These are phyloP conservation scores for Arothron firmamentum DNA, from an alignment of 2,113 vertebrate species.

Conservation along the genomic window DNA sequence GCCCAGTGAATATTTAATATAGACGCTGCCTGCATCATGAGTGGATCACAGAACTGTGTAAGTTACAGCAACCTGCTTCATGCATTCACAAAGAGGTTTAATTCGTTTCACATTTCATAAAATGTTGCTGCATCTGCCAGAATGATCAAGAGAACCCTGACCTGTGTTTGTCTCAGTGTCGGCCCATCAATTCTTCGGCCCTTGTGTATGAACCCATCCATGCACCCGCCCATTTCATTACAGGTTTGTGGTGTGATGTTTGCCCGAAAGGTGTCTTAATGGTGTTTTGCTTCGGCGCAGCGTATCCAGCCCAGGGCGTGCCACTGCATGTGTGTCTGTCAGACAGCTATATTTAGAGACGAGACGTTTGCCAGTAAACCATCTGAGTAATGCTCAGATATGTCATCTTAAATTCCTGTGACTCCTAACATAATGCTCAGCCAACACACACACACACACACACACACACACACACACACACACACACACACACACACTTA, in stretches of 20 bases:
- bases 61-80: too few species aligned
- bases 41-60: too few species aligned
- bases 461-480: neutral
- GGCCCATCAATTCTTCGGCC: neutral
- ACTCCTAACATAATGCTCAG: constrained; percentile 9
- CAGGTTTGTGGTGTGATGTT: constrained; percentile 18
- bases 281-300: constrained; percentile 23
- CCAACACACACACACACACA: constrained; percentile 8
- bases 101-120: too few species aligned
- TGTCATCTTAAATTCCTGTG: constrained; percentile 42
- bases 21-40: too few species aligned
- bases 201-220: neutral
- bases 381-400: constrained; percentile 51
- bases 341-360: constrained; percentile 54
- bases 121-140: too few species aligned
- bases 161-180: neutral
- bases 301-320: constrained; percentile 18
- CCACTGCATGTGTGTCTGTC: constrained; percentile 1
- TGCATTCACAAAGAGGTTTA: too few species aligned
- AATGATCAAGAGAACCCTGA: neutral
- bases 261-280: constrained; percentile 32
- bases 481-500: neutral
- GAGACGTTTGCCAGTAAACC: constrained; percentile 39
- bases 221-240: neutral
- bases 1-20: too few species aligned